These are phyloP conservation scores for Enteromius argenteus DNA, from an alignment of 2,797 vertebrate species.

Conservation along the genomic window DNA sequence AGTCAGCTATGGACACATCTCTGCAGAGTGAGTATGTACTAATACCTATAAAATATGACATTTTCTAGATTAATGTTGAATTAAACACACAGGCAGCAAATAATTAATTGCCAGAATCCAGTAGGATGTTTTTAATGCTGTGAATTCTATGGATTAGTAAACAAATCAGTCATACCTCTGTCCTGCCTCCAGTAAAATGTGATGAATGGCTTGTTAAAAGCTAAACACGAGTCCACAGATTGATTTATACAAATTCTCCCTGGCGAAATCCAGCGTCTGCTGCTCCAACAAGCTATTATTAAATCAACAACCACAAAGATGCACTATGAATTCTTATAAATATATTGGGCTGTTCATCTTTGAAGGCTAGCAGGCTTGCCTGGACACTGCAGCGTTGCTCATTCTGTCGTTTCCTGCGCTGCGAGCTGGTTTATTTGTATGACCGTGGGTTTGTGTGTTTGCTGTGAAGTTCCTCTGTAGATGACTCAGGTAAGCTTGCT, in stretches of 20 bases:
- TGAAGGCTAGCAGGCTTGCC: slow-evolving; percentile 42
- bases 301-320: slow-evolving; percentile 62
- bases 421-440: slow-evolving; percentile 30
- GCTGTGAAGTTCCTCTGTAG: slow-evolving; percentile 53
- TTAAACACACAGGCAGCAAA: slow-evolving; percentile 57
- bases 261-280: slow-evolving; percentile 46
- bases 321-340: slow-evolving; percentile 51
- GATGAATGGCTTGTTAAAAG: slow-evolving; percentile 71
- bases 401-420: slow-evolving; percentile 5
- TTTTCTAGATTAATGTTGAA: slow-evolving; percentile 54
- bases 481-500: slow-evolving; percentile 62
- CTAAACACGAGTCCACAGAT: slow-evolving; percentile 67
- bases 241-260: slow-evolving; percentile 69
- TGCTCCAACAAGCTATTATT: slow-evolving; percentile 66
- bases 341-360: slow-evolving; percentile 66
- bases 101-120: slow-evolving; percentile 51
- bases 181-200: slow-evolving; percentile 58
- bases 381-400: slow-evolving; percentile 34
- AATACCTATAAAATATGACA: slow-evolving; percentile 21
- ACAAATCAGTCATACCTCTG: slow-evolving; percentile 64
- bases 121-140: slow-evolving; percentile 62
- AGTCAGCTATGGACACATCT: neutral
- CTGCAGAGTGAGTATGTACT: neutral
- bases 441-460: slow-evolving; percentile 18
- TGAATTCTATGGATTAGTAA: slow-evolving; percentile 67